Evolutionary conservation across 2,888 invertebrate genomes (phyloP), one percentile per base, ranked within the genome.

Genomic region (Brenthis hecate): DNA sequence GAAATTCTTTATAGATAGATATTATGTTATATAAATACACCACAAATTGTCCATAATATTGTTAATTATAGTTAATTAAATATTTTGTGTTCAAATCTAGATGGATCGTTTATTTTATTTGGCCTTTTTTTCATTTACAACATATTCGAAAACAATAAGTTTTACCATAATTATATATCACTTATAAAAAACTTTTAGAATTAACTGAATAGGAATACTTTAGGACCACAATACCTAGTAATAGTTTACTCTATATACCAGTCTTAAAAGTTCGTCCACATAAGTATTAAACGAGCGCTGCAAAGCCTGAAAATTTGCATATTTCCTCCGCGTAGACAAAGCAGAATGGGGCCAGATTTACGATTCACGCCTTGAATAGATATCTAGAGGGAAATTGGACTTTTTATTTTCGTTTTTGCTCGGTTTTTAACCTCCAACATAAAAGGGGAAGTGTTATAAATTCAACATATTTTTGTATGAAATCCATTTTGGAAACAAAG

Each of bases 331-430:
- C 47, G 47, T 54, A 60, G 60, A 60, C 54, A 60, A 66, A 60
- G 66, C 66, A 54, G 66, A 60, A 66, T 66, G 47, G 16, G 66
- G 60, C 60, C 60, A 66, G 60, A 66, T 66, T 66, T 66, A 66
- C 60, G 60, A 66, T 66, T 66, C 66, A 66, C 66, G 65, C 65
- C 54, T 43, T 54, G 60, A 66, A 66, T 60, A 58, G 47, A 60
- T 57, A 56, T 56, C 48, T 65, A 65, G 56, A 60, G 51, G 60
- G 60, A 66, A 60, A 66, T 47, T 66, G 66, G 54, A 32, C 54
- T 28, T 60, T 48, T 54, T 28, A 60, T 66, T 66, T 65, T 65
- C 51, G 48, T 56, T 65, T 51, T 57, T n/a, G 51, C 50, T 64
- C 64, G 56, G 48, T 56, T 56, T 56, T 56, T 56, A 64, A 56